Percentiles rank a stretch among this genome's conserved stretches.
These are phyloP conservation scores for Neodontobutis hainanensis DNA, from an alignment of 2,113 vertebrate species.

Conservation along the genomic window DNA sequence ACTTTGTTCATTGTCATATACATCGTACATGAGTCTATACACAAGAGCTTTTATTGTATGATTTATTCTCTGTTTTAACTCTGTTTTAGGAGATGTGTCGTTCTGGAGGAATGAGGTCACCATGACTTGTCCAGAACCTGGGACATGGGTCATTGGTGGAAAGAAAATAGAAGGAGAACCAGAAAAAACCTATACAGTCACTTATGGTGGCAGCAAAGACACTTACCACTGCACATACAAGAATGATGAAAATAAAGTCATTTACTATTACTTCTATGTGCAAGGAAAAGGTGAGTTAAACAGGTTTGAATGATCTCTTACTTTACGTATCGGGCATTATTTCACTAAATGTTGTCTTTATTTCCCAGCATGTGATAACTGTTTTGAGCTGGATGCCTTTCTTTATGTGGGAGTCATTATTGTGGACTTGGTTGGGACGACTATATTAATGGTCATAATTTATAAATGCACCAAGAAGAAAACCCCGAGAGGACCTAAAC, in stretches of 20 bases:
- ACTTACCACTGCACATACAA: rapidly evolving
- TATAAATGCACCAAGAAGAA: conserved; percentile 55
- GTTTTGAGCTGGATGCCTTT: conserved; percentile 20
- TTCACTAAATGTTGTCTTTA: background rate
- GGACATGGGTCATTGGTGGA: rapidly evolving
- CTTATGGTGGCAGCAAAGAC: background rate
- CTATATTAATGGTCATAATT: conserved; percentile 32
- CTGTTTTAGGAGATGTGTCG: rapidly evolving
- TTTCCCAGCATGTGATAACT: conserved; percentile 64
- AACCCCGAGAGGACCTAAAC: rapidly evolving
- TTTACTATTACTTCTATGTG: conserved; percentile 60
- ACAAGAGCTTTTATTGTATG: too few species aligned
- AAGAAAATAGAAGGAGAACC: rapidly evolving
- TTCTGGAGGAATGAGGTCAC: rapidly evolving
- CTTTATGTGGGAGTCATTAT: rapidly evolving
- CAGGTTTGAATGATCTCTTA: too few species aligned
- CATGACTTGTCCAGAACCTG: background rate
- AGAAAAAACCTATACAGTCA: rapidly evolving
- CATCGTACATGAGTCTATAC: too few species aligned
- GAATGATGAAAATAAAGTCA: rapidly evolving
- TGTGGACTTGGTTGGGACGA: conserved; percentile 53
- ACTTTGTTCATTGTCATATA: too few species aligned
- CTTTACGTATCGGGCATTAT: too few species aligned
- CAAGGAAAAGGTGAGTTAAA: conserved; percentile 66
- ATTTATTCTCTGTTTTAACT: background rate